Evolutionary conservation across 1,140 invertebrate species (phyloP).

Genomic region (Spodoptera frugiperda): DNA sequence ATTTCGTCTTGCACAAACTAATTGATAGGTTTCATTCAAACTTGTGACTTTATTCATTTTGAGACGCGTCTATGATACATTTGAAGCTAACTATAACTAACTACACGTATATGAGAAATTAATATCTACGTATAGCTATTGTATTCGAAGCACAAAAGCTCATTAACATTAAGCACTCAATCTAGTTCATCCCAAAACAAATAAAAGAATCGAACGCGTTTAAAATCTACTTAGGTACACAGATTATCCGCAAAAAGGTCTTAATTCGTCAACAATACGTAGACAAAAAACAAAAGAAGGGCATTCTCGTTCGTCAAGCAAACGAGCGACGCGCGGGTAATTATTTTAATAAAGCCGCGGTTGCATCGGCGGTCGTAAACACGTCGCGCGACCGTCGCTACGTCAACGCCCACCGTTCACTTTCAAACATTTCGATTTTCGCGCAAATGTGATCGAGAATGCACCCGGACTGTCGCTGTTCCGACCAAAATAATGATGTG

Average conservation of each 20-base stretch:
- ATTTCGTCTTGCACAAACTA: not conserved
- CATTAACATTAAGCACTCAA: too few species aligned
- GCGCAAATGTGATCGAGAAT: conserved; percentile 47
- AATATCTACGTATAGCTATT: too few species aligned
- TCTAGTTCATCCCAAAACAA: too few species aligned
- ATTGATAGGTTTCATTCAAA: conserved; percentile 13
- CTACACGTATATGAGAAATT: too few species aligned
- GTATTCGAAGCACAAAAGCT: too few species aligned
- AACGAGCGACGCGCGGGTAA: conserved; percentile 50
- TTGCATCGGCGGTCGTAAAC: conserved; percentile 51
- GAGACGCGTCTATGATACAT: not conserved
- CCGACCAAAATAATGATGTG: conserved; percentile 32
- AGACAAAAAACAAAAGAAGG: conserved; percentile 48
- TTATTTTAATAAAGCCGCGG: conserved; percentile 61
- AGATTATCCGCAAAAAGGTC: conserved; percentile 42
- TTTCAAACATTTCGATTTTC: conserved; percentile 53
- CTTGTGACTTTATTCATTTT: conserved; percentile 8
- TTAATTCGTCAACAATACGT: conserved; percentile 42
- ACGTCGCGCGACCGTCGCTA: conserved; percentile 46
- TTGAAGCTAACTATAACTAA: not conserved
- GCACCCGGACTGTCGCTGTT: not conserved
- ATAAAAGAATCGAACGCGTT: conserved; percentile 30
- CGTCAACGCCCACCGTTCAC: conserved; percentile 52
- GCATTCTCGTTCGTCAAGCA: conserved; percentile 52
- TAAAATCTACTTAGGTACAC: conserved; percentile 8